A percentile compares a stretch with the other conserved stretches of the same genome.
These are phyloP conservation scores for Arenaria interpres DNA, from an alignment of 2,113 vertebrate species.

Conservation along the genomic window DNA sequence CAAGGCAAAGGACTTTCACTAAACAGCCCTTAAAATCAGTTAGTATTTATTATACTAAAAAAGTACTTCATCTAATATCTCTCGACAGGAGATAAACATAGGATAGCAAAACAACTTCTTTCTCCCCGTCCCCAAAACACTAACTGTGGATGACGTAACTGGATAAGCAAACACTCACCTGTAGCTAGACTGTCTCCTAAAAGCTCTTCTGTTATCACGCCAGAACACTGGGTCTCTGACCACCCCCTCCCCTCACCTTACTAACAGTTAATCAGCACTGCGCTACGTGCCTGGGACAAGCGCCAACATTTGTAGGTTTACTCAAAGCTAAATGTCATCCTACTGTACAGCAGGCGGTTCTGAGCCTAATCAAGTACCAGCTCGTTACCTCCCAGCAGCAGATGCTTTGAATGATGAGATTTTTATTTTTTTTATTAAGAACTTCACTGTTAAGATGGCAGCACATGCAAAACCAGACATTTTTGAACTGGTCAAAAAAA, in stretches of 20 bases:
- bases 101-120: neutral
- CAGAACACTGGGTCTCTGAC: neutral
- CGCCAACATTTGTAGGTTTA: neutral
- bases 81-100: neutral
- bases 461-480: neutral
- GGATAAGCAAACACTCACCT: neutral
- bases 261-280: neutral
- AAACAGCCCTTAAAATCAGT: neutral
- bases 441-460: neutral
- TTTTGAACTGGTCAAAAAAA: neutral
- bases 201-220: neutral
- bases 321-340: neutral
- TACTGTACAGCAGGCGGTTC: neutral
- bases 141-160: neutral
- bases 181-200: neutral
- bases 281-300: neutral
- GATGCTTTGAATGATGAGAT: neutral
- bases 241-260: neutral
- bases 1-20: neutral
- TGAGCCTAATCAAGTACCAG: neutral
- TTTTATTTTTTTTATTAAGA: neutral
- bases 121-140: neutral
- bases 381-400: neutral
- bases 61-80: neutral
- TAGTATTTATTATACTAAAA: neutral